These are phyloP conservation scores for Orcinus orca DNA, from an alignment of 2,113 vertebrate genomes.

Conservation along the genomic window DNA sequence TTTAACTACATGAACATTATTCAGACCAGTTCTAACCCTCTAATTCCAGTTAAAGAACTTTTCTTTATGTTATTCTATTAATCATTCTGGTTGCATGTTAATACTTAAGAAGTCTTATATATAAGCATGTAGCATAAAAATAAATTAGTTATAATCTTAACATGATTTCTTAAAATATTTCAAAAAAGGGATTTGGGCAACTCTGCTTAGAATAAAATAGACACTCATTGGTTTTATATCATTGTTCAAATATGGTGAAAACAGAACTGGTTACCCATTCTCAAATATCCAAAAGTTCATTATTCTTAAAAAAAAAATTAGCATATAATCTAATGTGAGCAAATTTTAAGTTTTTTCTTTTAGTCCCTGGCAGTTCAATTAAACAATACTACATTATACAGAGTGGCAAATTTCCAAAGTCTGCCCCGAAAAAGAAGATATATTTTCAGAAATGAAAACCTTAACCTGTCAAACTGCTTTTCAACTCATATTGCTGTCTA, in stretches of 20 bases:
- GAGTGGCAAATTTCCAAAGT: neutral
- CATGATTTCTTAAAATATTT: slow-evolving; percentile 14
- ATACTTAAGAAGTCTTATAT: neutral
- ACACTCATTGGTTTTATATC: neutral
- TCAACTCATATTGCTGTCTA: neutral
- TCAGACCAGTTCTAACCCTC: neutral
- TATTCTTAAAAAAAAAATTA: neutral
- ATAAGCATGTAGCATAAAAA: neutral
- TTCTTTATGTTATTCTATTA: slow-evolving; percentile 3
- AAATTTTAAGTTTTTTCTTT: neutral
- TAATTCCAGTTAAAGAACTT: neutral
- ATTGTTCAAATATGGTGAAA: neutral
- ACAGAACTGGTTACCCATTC: neutral
- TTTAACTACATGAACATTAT: neutral
- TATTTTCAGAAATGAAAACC: slow-evolving; percentile 5
- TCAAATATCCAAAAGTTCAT: neutral
- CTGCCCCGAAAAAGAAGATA: neutral
- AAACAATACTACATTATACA: slow-evolving; percentile 1
- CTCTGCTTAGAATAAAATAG: neutral
- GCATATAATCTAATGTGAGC: neutral
- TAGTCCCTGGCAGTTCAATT: neutral
- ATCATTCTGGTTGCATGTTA: neutral
- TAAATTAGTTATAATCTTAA: slow-evolving; percentile 15
- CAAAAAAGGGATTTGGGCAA: neutral
- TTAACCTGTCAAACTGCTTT: neutral